Base-by-base conservation (phyloP, 2,797 vertebrate species). In the Anguilla megastoma region DNA sequence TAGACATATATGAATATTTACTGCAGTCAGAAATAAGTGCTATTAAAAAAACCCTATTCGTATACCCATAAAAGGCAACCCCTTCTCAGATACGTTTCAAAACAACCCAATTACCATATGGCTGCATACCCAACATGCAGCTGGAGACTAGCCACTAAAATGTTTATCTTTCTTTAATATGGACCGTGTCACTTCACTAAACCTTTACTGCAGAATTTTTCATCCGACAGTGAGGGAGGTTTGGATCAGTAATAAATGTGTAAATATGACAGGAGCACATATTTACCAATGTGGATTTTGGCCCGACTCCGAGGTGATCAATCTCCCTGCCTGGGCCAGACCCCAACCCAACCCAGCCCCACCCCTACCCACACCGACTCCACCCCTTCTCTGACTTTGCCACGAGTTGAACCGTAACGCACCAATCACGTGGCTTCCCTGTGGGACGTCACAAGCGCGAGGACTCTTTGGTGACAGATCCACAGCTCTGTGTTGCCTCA, bases 1-100 rank as follows among this genome's bases (percentile, higher is more conserved):
- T 69, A 63, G 16, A 60, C 18, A 66, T 74, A 74, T 79, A 45
- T 79, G 3, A 66, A 69, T 36, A 14, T 69, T 66, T 18, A 36
- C 33, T 9, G 16, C 41, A 66, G 30, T 21, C 18, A 24, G 33
- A 36, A 66, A 66, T 66, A 85, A 60, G 33, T 27, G 56, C 54
- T 58, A 63, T 58, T 85, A 63, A 30, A 58, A 3, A 58, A 30
- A 3, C 18, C 33, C 33, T 69, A 86, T 3, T 85, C 41, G 45
- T 69, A 48, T n/a, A 21, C 36, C 60, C n/a, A 60, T 14, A 60
- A 36, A 86, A 41, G 85, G 85, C 60, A 86, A 66, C 16, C 60
- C 36, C 41, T 86, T 48, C 33, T 33, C 58, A 24, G 27, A 36
- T 18, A 36, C 21, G n/a, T 84, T 82, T 82, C 21, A 52, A 52